Evolutionary conservation across 2,888 invertebrate species (phyloP).

Genomic region (Sinohyriopsis cumingii): DNA sequence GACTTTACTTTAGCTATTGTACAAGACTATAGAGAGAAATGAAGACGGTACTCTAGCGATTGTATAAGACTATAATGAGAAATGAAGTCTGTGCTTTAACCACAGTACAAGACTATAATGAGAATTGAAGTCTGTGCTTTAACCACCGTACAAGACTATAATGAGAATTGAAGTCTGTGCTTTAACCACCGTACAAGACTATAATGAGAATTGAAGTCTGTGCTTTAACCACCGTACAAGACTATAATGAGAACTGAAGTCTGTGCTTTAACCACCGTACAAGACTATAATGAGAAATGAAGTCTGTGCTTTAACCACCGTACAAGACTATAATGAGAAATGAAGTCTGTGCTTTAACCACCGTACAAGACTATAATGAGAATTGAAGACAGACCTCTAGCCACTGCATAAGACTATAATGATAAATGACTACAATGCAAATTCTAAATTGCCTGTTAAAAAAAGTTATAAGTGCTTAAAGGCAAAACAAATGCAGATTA

Average conservation of each 20-base stretch:
- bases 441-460: no score
- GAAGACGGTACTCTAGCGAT: slow-evolving; percentile 96
- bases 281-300: slow-evolving; percentile 76
- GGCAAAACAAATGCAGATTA: no score
- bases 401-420: slow-evolving; percentile 96
- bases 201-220: slow-evolving; percentile 77
- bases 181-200: slow-evolving; percentile 72
- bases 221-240: slow-evolving; percentile 99
- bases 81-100: slow-evolving; percentile 90
- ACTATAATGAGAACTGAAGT: slow-evolving; percentile 72
- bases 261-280: slow-evolving; percentile 99
- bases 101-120: slow-evolving; percentile 89
- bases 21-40: slow-evolving; percentile 79
- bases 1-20: slow-evolving; percentile 98
- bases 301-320: slow-evolving; percentile 99
- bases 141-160: neutral
- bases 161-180: slow-evolving; percentile 66
- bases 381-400: slow-evolving; percentile 87
- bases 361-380: slow-evolving; percentile 84
- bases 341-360: slow-evolving; percentile 95
- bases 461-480: no score
- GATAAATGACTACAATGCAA: slow-evolving; percentile 99
- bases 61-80: slow-evolving; percentile 84
- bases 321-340: slow-evolving; percentile 79
- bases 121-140: slow-evolving; percentile 2